Evolutionary conservation across 2,113 vertebrate species (phyloP).

Genomic region (Oncorhynchus mykiss): DNA sequence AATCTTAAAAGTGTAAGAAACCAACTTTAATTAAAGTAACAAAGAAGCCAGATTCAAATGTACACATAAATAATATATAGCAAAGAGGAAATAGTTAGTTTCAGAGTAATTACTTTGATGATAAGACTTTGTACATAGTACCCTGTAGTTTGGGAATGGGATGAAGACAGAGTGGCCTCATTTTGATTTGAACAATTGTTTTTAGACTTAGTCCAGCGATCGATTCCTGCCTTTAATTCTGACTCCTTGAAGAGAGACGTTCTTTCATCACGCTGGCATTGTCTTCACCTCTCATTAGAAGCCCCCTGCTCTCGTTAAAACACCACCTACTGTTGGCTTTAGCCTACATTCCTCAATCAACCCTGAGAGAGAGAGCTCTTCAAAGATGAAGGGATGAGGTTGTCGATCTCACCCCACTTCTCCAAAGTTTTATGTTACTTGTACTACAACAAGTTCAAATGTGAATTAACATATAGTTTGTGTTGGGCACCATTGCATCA

Average conservation of each 20-base stretch:
- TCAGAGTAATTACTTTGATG: too few relatives aligned
- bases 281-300: slow-evolving; percentile 54
- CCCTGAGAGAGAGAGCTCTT: slow-evolving; percentile 4
- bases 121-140: neutral
- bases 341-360: slow-evolving; percentile 40
- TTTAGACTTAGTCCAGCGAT: neutral
- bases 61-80: neutral
- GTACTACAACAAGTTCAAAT: too few relatives aligned
- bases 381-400: slow-evolving; percentile 8
- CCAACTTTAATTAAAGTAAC: too few relatives aligned
- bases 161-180: neutral
- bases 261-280: slow-evolving; percentile 52
- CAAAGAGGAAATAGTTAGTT: neutral
- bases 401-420: neutral
- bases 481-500: too few relatives aligned
- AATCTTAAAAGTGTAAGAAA: neutral
- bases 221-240: slow-evolving; percentile 20
- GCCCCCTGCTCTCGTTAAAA: slow-evolving; percentile 18
- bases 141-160: neutral
- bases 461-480: too few relatives aligned
- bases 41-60: neutral
- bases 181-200: neutral
- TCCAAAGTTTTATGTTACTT: neutral
- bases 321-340: slow-evolving; percentile 27
- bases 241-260: slow-evolving; percentile 41